Evolutionary conservation across 2,113 vertebrate species (phyloP), one percentile per base, ranked within the genome.

Genomic region (Melanerpes aurifrons): DNA sequence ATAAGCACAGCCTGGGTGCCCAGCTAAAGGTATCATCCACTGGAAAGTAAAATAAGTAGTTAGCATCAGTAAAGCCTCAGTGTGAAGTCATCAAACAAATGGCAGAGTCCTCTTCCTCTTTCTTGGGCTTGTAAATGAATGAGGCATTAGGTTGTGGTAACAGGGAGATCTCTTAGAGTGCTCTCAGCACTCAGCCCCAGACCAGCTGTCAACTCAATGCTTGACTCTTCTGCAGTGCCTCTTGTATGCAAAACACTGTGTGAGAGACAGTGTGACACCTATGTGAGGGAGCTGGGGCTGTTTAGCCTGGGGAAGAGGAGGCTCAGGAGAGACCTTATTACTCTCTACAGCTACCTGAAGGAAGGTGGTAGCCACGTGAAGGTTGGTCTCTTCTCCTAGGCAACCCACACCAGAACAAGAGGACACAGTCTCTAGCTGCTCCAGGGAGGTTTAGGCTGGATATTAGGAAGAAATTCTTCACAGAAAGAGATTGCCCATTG

Each of bases 221-320:
- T 16, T 73, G 74, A 63, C 12, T 7, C 21, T 78, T 37, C 48
- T 58, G 37, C 76, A 37, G 70, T 4, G 8, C 22, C 35, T 63
- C 81, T 89, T 5, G 2, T 21, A 15, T 29, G 54, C 53, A 26
- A 82, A 61, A 15, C 2, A 4, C 0, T 6, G 63, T 13, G 43
- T 29, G 64, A 86, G 40, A 79, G 40, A 69, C 18, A 14, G 75
- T 0, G 0, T 7, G 12, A 21, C 19, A 1, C 24, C n/a, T 62
- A 0, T 18, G 67, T 61, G 40, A 40, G 40, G 40, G 40, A 40
- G 40, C 40, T 40, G 40, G 40, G 40, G 40, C 12, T 40, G 40
- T 40, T 40, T 40, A 40, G 40, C 40, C 40, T 40, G 40, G 40
- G 11, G 40, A 40, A 40, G 40, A 40, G 11, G 40, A 40, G 40